Evolutionary conservation across 2,797 vertebrate genomes (phyloP).

Genomic region (Pseudochirops corinnae): DNA sequence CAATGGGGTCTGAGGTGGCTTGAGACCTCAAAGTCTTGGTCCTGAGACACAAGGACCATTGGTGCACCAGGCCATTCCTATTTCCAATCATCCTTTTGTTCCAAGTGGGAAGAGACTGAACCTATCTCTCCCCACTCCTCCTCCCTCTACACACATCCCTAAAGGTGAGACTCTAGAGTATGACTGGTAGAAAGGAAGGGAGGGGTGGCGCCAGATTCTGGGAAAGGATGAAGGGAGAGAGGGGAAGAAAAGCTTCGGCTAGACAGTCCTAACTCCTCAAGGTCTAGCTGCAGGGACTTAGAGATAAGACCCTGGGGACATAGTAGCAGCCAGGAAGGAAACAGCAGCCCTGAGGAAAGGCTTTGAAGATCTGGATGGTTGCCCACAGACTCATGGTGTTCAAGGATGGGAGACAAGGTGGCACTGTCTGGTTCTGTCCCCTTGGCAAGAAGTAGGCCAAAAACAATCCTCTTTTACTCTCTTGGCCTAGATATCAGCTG

Average conservation of each 20-base stretch:
- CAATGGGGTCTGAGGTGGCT: background rate
- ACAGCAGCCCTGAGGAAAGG: background rate
- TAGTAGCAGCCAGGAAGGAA: constrained; percentile 6
- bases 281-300: background rate
- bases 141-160: background rate
- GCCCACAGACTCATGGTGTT: constrained; percentile 27
- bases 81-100: background rate
- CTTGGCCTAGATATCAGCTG: constrained; percentile 36
- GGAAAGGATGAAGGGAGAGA: background rate
- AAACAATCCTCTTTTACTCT: background rate
- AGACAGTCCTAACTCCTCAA: background rate
- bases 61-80: background rate
- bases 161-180: background rate
- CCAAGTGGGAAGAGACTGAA: background rate
- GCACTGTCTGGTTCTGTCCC: background rate
- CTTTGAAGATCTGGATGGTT: background rate
- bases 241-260: background rate
- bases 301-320: constrained; percentile 4
- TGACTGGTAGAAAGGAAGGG: background rate
- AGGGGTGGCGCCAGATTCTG: background rate
- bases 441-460: constrained; percentile 5
- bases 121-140: background rate
- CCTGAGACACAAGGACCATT: background rate
- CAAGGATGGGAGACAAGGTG: constrained; percentile 7
- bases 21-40: constrained; percentile 1